Conservation (phyloP, 2,797 vertebrate genomes). For the Coregonus ussuriensis region DNA sequence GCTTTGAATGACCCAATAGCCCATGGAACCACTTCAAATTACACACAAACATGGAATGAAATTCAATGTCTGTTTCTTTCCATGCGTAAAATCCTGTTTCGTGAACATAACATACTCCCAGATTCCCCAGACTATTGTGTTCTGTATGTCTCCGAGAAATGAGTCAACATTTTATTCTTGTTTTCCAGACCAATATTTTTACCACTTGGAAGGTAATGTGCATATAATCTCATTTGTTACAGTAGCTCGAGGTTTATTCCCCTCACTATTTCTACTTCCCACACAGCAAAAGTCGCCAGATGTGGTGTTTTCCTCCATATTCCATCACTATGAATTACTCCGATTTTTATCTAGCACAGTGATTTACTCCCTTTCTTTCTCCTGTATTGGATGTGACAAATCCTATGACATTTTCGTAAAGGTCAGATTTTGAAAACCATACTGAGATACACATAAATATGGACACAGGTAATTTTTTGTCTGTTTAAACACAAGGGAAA, state of each 20-base stretch:
- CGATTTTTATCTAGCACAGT: neutral
- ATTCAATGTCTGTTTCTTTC: neutral
- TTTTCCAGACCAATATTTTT: neutral
- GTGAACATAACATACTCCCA: neutral
- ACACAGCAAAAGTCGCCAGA: neutral
- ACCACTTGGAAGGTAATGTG: slow-evolving; percentile 2
- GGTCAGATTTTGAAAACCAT: neutral
- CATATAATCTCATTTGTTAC: neutral
- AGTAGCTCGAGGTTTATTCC: neutral
- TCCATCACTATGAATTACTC: neutral
- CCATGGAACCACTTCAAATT: neutral
- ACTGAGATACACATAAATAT: neutral
- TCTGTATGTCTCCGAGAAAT: neutral
- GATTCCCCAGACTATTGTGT: neutral
- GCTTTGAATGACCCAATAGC: neutral
- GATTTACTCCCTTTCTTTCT: slow-evolving; percentile 5
- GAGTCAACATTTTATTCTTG: neutral
- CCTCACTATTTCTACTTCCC: neutral
- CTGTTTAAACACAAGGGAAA: neutral
- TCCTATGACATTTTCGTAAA: slow-evolving; percentile 12
- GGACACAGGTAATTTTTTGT: neutral
- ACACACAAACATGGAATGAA: neutral
- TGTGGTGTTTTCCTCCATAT: neutral
- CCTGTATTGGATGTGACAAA: slow-evolving; percentile 4
- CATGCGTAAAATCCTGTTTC: neutral